Evolutionary conservation across 64 coral and sea anemone species (phyloP).

Genomic region (Porites australiensis): DNA sequence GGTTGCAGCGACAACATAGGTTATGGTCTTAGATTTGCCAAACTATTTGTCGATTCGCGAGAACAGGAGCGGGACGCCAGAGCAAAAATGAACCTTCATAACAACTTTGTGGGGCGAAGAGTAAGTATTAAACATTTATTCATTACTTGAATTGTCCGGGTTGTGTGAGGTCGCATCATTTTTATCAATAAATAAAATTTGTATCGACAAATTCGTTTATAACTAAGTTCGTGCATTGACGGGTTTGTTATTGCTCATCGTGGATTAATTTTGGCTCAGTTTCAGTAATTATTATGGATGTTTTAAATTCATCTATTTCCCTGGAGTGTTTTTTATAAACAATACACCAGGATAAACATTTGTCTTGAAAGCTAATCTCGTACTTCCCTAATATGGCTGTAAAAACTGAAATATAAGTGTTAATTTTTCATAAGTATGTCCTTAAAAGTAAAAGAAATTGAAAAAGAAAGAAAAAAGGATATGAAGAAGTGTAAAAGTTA

Average conservation of each 20-base stretch:
- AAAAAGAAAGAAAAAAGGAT: neutral
- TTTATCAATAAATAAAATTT: no score
- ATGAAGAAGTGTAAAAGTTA: no score
- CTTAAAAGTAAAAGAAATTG: neutral
- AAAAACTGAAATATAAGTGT: neutral
- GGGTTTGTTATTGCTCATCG: neutral
- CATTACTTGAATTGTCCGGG: neutral
- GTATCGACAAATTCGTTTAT: neutral
- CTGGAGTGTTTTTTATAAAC: constrained; percentile 5
- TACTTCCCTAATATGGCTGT: neutral
- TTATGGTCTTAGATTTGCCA: constrained; percentile 89
- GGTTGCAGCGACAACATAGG: constrained; percentile 94
- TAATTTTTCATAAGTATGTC: neutral
- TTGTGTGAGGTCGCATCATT: no score
- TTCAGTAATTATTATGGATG: neutral
- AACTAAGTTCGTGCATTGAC: neutral
- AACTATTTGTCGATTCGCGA: constrained; percentile 91
- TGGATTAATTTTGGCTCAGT: neutral
- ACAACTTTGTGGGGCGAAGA: constrained; percentile 92
- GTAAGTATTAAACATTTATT: constrained; percentile 53
- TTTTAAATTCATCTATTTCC: constrained; percentile 31
- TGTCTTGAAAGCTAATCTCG: constrained; percentile 13
- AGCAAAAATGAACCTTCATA: constrained; percentile 97
- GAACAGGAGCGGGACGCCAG: constrained; percentile 86
- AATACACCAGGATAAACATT: constrained; percentile 6